Base-by-base conservation (phyloP, 2,113 vertebrate species). In the Dipodomys spectabilis region DNA sequence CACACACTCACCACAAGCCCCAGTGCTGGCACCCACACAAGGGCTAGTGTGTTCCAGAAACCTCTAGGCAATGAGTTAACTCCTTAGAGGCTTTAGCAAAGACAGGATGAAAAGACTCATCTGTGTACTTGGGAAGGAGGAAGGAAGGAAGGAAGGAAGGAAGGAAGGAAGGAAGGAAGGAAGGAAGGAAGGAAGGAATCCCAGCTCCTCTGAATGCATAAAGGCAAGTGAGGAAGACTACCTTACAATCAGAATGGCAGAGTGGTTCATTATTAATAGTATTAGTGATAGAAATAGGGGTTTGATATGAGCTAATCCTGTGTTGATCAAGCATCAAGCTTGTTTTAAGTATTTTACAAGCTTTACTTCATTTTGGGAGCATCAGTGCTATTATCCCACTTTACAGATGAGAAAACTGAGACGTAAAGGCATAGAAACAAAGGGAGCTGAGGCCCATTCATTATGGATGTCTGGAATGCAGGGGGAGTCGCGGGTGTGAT, bases 1-100 rank as follows among this genome's bases (percentile, higher is more conserved):
- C 39, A 30, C 73, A 7, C 0, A 1, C 28, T 77, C 2, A 16
- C 18, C 30, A 0, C 0, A 8, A 22, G 44, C 27, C 35, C 39
- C 53, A 83, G 72, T 71, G 2, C 39, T 23, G 82, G 65, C 28
- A 71, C 28, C 72, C 84, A 11, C 39, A 75, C 44, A 62, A 35
- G 74, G 45, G 11, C n/a, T 49, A 5, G 7, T 15, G 5, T 28
- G 30, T 60, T 57, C 79, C 86, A 49, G 62, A 92, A 93, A 45
- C 77, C 81, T 57, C 57, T 30, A 13, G 53, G 86, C 64, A 68
- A 69, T 2, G 12, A n/a, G 67, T 27, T 22, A 62, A 73, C 68
- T 86, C 92, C 79, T 93, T 19, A 62, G 91, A 90, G 86, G 35
- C 44, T 64, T 9, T 18, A 45, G 35, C 60, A 1, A 22, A 57